Base-by-base conservation (phyloP, 1,140 invertebrate species). In the Dinoponera quadriceps region DNA sequence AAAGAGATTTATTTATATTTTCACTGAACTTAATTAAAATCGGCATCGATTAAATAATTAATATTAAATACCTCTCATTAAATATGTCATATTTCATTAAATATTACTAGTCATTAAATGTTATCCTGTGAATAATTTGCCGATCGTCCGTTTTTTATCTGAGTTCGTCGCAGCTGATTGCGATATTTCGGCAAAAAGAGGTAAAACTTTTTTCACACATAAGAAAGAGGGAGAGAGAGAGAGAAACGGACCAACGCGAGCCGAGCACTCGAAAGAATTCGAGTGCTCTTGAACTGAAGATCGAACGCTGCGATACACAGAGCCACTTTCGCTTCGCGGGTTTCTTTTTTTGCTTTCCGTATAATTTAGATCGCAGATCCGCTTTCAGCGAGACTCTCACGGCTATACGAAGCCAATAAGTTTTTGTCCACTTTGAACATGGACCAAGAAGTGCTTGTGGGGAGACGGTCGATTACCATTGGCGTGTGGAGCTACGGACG, bases 351-450 rank as follows among this genome's bases (percentile, higher is more conserved):
- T 63, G 57, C 13, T 49, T 44, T 48, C 14, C 25, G 48, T 62
- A 44, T 74, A 74, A 74, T 74, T 74, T 74, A 73, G 20, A 69
- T 71, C 49, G 68, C 27, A 55, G 27, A 59, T 60, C 33, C 33
- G 55, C 60, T 73, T 44, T 73, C 55, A n/a, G 33, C 22, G 33
- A 73, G 54, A 48, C 54, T 60, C 60, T 29, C n/a, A 13, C 38
- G 69, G 9, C 27, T 33, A 59, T 73, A 59, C 22, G 59, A 22
- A 27, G 22, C 18, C 71, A 60, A 73, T 73, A 73, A 73, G 22
- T 48, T 74, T 71, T 74, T 74, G 55, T 44, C 13, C 18, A 5
- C 11, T 48, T 74, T 60, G 55, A 60, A 62, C 55, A 22, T 22
- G 55, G 44, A 38, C 72, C 22, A 62, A 74, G 72, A 74, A 62